Conservation (phyloP, 1,140 invertebrate species). For the Aphaenogaster ashmeadi region DNA sequence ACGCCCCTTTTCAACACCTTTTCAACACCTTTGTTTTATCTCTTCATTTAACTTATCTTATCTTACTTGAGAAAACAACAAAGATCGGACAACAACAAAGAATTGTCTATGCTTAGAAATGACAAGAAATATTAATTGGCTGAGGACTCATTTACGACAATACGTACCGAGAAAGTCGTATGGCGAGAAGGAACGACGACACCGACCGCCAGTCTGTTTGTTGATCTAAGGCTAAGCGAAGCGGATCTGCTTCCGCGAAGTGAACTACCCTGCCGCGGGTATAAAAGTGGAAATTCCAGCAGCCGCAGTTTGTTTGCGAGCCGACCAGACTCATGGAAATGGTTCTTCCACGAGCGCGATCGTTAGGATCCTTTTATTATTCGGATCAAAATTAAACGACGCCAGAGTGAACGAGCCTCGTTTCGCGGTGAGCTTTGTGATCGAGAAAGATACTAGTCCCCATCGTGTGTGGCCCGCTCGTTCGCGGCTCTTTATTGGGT, state of each 20-base stretch:
- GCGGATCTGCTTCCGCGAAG: slow-evolving; percentile 79
- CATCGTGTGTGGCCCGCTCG: slow-evolving; percentile 73
- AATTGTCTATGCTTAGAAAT: neutral
- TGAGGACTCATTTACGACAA: slow-evolving; percentile 7
- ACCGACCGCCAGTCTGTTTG: slow-evolving; percentile 68
- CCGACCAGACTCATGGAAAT: slow-evolving; percentile 71
- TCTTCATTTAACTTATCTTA: neutral
- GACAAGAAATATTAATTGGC: neutral
- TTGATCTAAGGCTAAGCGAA: slow-evolving; percentile 73
- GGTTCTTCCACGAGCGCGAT: slow-evolving; percentile 69
- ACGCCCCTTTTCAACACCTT: too few species aligned
- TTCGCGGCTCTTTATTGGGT: slow-evolving; percentile 76
- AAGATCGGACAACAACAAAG: neutral
- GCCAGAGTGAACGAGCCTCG: slow-evolving; percentile 61
- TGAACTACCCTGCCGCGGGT: slow-evolving; percentile 73
- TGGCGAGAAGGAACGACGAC: slow-evolving; percentile 55
- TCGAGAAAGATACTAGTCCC: slow-evolving; percentile 62
- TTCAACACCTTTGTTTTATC: neutral
- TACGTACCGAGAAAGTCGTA: slow-evolving; percentile 19
- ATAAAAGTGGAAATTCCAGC: slow-evolving; percentile 78
- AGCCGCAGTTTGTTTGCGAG: slow-evolving; percentile 77
- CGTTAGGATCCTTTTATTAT: slow-evolving; percentile 75
- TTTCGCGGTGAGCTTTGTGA: slow-evolving; percentile 67
- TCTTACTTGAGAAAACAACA: too few species aligned
- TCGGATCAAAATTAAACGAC: slow-evolving; percentile 64